phyloP scores from a whole-genome alignment of 2,797 vertebrate species.

The Valencia hispanica region DNA sequence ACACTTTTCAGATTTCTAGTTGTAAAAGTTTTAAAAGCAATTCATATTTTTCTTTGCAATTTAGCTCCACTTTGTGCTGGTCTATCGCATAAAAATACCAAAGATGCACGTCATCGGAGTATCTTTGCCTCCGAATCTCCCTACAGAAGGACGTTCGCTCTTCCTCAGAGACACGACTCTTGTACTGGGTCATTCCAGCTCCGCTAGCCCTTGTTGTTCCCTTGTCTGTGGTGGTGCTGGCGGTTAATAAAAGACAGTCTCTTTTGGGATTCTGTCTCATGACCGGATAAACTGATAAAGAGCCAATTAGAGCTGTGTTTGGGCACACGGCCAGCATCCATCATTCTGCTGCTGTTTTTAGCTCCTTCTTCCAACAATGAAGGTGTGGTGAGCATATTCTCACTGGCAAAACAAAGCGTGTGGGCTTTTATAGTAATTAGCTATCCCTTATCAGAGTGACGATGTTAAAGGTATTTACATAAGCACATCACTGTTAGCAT shows the following conservation, averaged over 20 bases:
- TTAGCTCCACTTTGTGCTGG: background rate
- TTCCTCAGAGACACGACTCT: background rate
- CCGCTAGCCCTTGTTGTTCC: slow-evolving; percentile 5
- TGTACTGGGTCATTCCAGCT: background rate
- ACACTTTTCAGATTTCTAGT: background rate
- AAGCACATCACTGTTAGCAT: background rate
- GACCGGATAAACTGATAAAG: slow-evolving; percentile 43
- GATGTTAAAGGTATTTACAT: background rate
- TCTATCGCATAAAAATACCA: too few relatives aligned
- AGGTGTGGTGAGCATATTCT: slow-evolving; percentile 52
- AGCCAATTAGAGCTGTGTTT: slow-evolving; percentile 55
- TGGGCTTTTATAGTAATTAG: slow-evolving; percentile 26
- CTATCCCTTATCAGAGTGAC: slow-evolving; percentile 4
- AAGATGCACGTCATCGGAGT: background rate
- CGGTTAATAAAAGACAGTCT: slow-evolving; percentile 10
- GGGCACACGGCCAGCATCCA: slow-evolving; percentile 41
- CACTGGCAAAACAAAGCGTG: slow-evolving; percentile 6
- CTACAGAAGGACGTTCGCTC: background rate
- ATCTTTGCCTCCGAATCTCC: background rate
- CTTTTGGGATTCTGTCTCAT: slow-evolving; percentile 26
- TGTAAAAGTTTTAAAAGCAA: background rate
- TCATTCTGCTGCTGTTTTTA: slow-evolving; percentile 47
- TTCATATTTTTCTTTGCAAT: background rate
- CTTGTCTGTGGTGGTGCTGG: background rate
- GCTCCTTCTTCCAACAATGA: slow-evolving; percentile 33